Evolutionary conservation across 64 coral and sea anemone species (phyloP), one percentile per base, ranked within the genome.

Genomic region (Porites lutea): DNA sequence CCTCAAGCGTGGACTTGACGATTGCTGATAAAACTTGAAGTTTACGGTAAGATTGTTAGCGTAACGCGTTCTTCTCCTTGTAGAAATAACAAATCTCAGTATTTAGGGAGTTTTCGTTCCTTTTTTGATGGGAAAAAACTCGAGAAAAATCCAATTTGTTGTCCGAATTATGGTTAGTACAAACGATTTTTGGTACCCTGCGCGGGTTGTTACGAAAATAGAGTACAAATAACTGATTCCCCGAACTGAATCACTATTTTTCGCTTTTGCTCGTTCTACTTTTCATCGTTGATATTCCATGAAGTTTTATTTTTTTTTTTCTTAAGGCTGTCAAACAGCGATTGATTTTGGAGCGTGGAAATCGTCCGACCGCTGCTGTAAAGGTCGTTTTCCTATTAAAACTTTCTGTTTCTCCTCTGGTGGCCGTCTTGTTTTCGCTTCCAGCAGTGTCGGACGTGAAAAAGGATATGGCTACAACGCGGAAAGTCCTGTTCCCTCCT

Each of bases 191-290:
- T 94, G 92, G 92, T 94, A 94, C 92, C 87, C 71, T 74, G 86
- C 86, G 78, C 92, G 72, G 92, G 92, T 94, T 87, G 92, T 94
- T 94, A 84, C 92, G 87, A 88, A 94, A 94, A 94, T 94, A 89
- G 65, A 94, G 88, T 75, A 19, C 82, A 67, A 89, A 94, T 84
- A 49, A 77, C 27, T 37, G 65, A 89, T 94, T 94, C 78, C 73
- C 75, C 72, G 67, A 65, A 65, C 89, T 82, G 92, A 55, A 69
- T 46, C 69, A 20, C 78, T 76, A 74, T 94, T 77, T 94, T 66
- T 47, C 15, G 62, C 45, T 64, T 52, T 84, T 69, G 18, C 23
- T 69, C n/a, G 27, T 61, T 55, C 5, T 18, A 68, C 13, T 68
- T 13, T 64, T n/a, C 43, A 47, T 45, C 61, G 63, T 18, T 67